phyloP scores from a whole-genome alignment of 2,888 invertebrate species.

The Parapristionchus giblindavisi region DNA sequence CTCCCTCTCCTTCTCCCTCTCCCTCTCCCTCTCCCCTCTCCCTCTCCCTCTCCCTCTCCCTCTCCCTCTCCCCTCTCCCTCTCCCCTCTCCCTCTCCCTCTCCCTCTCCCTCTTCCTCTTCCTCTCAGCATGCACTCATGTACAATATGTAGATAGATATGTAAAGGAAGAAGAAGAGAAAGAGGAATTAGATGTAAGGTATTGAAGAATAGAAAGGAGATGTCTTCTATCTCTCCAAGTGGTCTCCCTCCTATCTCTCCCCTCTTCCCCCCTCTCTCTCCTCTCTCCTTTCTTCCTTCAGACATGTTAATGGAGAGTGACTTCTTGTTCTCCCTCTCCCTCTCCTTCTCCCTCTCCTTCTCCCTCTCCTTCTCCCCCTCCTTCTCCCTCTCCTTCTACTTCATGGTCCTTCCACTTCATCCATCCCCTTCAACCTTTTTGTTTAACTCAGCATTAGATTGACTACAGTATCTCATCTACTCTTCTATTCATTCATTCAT shows the following conservation, averaged over 20 bases:
- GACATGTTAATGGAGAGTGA: constrained; percentile 12
- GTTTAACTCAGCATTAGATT: no score
- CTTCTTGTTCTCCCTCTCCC: constrained; percentile 40
- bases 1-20: no score
- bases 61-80: background rate
- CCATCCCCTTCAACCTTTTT: background rate
- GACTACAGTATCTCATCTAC: no score
- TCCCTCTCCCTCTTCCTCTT: background rate
- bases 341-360: constrained; percentile 41
- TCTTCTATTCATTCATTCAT: no score
- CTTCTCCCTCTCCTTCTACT: constrained; percentile 9
- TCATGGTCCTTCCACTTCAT: background rate
- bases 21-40: constrained; percentile 2
- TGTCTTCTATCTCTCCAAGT: no score
- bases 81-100: background rate
- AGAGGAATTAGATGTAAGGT: background rate
- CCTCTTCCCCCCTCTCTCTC: background rate
- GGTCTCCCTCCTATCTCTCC: background rate
- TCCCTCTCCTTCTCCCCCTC: background rate
- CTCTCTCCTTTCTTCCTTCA: constrained; percentile 8
- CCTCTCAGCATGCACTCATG: background rate
- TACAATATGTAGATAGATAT: no score
- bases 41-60: constrained; percentile 20
- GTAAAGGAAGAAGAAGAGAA: constrained; percentile 2
- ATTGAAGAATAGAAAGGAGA: no score